Percentiles rank a stretch among this genome's conserved stretches.
Conservation (phyloP, 2,113 vertebrate genomes). For the Oryctolagus cuniculus region DNA sequence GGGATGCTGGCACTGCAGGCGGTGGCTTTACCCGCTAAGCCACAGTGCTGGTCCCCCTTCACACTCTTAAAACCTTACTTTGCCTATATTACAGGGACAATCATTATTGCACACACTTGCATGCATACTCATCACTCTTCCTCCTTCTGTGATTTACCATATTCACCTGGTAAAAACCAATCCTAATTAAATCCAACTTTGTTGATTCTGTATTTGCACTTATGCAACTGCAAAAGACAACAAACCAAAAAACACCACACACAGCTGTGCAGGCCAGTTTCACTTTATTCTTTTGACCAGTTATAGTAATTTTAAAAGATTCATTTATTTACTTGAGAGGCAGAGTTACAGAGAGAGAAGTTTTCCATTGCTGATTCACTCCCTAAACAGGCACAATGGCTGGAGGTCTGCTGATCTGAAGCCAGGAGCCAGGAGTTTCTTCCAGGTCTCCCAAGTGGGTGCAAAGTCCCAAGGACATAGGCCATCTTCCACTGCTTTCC, state of each 20-base stretch:
- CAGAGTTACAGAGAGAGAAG: too few species aligned
- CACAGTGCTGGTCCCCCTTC: too few species aligned
- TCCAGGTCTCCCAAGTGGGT: too few species aligned
- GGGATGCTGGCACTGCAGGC: too few species aligned
- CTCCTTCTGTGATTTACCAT: neutral
- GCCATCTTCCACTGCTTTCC: too few species aligned
- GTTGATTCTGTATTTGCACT: neutral
- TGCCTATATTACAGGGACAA: neutral
- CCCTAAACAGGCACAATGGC: too few species aligned
- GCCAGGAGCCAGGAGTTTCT: too few species aligned
- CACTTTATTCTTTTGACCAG: neutral
- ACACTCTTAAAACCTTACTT: neutral
- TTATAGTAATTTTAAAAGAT: slow-evolving; percentile 11
- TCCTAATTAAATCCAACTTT: neutral
- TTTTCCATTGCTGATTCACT: too few species aligned
- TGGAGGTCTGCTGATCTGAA: too few species aligned
- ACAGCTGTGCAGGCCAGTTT: neutral
- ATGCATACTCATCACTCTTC: neutral
- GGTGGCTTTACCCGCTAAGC: too few species aligned
- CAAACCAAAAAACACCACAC: neutral
- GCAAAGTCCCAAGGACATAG: too few species aligned
- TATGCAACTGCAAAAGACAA: neutral
- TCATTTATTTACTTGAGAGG: too few species aligned
- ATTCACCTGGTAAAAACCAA: neutral
- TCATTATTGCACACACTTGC: neutral